Conservation (phyloP, 1,140 invertebrate species). For the Muscidifurax raptorellus region DNA sequence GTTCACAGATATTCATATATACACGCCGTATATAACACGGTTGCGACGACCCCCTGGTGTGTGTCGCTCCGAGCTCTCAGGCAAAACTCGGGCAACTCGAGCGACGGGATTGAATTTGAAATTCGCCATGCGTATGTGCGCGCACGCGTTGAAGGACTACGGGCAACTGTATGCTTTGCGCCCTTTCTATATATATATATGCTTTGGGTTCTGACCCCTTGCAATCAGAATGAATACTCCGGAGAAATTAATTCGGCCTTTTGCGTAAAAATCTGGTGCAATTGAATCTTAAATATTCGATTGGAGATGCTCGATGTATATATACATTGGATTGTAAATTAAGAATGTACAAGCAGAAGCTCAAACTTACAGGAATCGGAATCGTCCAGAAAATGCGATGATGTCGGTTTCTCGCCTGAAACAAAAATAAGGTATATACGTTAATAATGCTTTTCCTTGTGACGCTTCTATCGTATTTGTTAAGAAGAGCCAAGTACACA, state of each 20-base stretch:
- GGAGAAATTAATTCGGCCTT: slow-evolving; percentile 43
- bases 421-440: not conserved
- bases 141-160: slow-evolving; percentile 14
- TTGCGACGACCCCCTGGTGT: not conserved
- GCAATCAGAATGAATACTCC: slow-evolving; percentile 14
- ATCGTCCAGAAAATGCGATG: not conserved
- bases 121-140: slow-evolving; percentile 10
- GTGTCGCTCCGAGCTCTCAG: not conserved
- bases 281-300: slow-evolving; percentile 6
- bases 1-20: not conserved
- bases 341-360: no score
- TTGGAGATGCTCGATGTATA: not conserved
- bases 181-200: not conserved
- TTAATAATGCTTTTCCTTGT: not conserved
- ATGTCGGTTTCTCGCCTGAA: not conserved
- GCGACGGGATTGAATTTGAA: slow-evolving; percentile 41
- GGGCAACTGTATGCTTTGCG: not conserved
- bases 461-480: no score
- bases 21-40: slow-evolving; percentile 4
- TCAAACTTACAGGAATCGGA: not conserved
- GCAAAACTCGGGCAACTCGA: not conserved
- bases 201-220: slow-evolving; percentile 7
- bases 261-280: slow-evolving; percentile 19
- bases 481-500: no score
- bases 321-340: no score